Percentiles rank a stretch among this genome's conserved stretches.
Conservation (phyloP, 2,113 vertebrate genomes). For the Muntiacus muntjak region DNA sequence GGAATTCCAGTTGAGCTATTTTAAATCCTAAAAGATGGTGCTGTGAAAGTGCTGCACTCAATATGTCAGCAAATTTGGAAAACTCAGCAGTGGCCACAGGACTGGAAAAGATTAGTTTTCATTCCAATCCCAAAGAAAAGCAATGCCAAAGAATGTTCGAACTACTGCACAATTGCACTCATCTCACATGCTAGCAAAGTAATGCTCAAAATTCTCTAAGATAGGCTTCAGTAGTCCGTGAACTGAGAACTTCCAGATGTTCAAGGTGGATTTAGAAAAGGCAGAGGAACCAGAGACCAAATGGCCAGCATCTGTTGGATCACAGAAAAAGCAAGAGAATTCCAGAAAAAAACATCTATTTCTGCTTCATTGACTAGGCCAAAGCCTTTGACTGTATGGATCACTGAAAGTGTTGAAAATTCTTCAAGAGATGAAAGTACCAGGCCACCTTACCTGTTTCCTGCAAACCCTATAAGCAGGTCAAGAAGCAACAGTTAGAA, state of each 20-base stretch:
- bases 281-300: neutral
- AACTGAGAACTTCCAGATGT: neutral
- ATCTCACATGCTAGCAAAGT: neutral
- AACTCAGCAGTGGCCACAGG: neutral
- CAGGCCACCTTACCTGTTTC: neutral
- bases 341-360: neutral
- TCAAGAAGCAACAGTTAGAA: neutral
- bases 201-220: neutral
- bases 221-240: rapidly evolving
- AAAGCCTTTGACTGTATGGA: neutral
- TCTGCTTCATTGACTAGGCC: neutral
- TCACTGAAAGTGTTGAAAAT: neutral
- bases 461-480: neutral
- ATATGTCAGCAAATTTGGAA: neutral
- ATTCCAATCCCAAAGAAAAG: neutral
- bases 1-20: neutral
- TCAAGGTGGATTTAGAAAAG: neutral
- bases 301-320: neutral
- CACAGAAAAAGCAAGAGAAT: neutral
- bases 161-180: neutral
- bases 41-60: neutral
- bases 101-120: neutral
- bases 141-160: neutral
- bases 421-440: neutral
- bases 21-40: neutral